Percentiles rank a stretch among this genome's conserved stretches.
Evolutionary conservation across 2,888 invertebrate genomes (phyloP).

Genomic region (Drosophila quinaria): DNA sequence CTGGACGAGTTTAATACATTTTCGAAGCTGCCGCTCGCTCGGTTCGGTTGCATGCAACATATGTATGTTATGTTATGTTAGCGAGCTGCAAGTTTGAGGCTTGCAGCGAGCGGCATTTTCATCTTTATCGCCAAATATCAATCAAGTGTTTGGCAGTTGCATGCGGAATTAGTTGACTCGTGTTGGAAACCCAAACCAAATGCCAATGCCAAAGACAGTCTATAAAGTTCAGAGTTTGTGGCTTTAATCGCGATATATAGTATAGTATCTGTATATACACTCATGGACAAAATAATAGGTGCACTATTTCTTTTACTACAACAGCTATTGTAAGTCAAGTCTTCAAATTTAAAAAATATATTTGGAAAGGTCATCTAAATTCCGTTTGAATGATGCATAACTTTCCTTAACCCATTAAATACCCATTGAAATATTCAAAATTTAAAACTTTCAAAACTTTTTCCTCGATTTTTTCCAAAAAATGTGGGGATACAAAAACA

Average conservation of each 20-base stretch:
- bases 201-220: conserved; percentile 60
- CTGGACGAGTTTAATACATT: conserved; percentile 61
- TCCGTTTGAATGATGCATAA: no score
- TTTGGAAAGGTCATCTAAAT: no score
- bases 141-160: conserved; percentile 61
- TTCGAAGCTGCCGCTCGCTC: conserved; percentile 16
- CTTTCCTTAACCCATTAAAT: no score
- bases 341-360: no score
- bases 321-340: no score
- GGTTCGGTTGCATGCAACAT: conserved; percentile 37
- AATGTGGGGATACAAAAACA: no score
- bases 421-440: no score
- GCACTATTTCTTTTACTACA: no score
- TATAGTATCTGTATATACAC: conserved; percentile 6
- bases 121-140: conserved; percentile 75
- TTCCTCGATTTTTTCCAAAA: no score
- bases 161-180: conserved; percentile 51
- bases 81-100: conserved; percentile 19
- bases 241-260: conserved; percentile 50
- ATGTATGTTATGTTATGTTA: conserved; percentile 5
- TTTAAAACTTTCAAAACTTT: no score
- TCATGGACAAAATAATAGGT: no score
- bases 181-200: conserved; percentile 7
- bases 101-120: conserved; percentile 60
- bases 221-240: conserved; percentile 79